These are phyloP conservation scores for Pachyrhynchus sulphureomaculatus DNA, from an alignment of 1,140 invertebrate genomes.

Conservation along the genomic window DNA sequence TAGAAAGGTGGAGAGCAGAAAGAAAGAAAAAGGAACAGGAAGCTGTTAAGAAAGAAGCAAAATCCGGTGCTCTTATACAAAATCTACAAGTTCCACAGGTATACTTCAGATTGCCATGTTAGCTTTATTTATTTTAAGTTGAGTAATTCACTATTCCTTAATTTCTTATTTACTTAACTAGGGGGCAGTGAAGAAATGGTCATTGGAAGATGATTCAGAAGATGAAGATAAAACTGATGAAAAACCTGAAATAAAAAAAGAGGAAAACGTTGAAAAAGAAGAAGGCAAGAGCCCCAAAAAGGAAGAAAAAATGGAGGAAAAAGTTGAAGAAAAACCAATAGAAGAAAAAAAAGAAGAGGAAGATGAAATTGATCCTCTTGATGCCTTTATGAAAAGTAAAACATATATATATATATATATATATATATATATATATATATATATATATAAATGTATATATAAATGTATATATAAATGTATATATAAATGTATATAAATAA, in stretches of 20 bases:
- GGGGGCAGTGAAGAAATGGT: constrained; percentile 81
- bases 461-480: no score
- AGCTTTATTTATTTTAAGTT: constrained; percentile 4
- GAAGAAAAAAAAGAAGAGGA: constrained; percentile 65
- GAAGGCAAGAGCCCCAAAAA: constrained; percentile 37
- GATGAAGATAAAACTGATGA: constrained; percentile 60
- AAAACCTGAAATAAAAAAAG: constrained; percentile 55
- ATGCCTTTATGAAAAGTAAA: constrained; percentile 46
- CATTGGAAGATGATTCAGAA: constrained; percentile 86
- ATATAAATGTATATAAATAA: no score
- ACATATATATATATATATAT: not conserved
- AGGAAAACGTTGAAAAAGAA: constrained; percentile 46
- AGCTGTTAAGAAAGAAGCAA: constrained; percentile 71
- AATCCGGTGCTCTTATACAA: constrained; percentile 58
- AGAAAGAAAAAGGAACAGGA: constrained; percentile 84
- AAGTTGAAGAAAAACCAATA: constrained; percentile 43
- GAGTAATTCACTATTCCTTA: not conserved
- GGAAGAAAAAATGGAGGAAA: constrained; percentile 66
- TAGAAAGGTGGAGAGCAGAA: constrained; percentile 89
- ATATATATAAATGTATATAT: no score
- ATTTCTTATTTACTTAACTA: not conserved
- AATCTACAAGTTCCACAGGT: constrained; percentile 53
- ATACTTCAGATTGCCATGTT: no score
- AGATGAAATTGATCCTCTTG: constrained; percentile 45
- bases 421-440: no score